Conservation (phyloP, 2,797 vertebrate genomes). For the Melopsittacus undulatus region DNA sequence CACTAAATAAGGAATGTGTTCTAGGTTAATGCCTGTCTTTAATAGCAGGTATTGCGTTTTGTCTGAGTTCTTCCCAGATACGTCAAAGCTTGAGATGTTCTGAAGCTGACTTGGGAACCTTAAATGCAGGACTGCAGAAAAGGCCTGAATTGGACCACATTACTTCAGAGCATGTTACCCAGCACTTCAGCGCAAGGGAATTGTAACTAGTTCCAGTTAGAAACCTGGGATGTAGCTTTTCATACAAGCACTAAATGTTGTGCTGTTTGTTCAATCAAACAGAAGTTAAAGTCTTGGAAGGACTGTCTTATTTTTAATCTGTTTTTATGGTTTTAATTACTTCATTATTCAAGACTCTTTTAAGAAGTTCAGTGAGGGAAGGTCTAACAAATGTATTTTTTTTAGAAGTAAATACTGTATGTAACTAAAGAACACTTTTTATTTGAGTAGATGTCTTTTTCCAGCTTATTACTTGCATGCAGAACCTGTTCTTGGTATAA, state of each 20-base stretch:
- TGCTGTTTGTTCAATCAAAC: neutral
- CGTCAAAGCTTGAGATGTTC: neutral
- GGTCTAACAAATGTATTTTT: neutral
- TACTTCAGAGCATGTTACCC: neutral
- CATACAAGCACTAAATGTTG: neutral
- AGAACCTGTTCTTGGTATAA: neutral
- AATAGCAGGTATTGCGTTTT: neutral
- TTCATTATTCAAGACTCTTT: neutral
- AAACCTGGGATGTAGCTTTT: neutral
- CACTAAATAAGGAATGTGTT: neutral
- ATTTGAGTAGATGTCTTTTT: neutral
- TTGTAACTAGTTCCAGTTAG: neutral
- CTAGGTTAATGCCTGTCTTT: neutral
- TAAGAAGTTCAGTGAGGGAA: neutral
- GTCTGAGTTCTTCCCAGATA: neutral
- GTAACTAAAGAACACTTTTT: neutral
- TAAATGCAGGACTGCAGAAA: neutral
- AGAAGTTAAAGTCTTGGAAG: neutral
- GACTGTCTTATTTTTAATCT: neutral
- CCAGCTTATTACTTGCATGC: neutral
- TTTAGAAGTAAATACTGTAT: neutral
- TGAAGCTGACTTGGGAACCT: neutral
- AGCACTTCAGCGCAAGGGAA: neutral
- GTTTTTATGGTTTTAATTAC: neutral
- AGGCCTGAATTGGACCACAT: rapidly evolving